A percentile compares a stretch with the other conserved stretches of the same genome.
phyloP scores from a whole-genome alignment of 2,888 invertebrate genomes.

The Tenthredo livida region DNA sequence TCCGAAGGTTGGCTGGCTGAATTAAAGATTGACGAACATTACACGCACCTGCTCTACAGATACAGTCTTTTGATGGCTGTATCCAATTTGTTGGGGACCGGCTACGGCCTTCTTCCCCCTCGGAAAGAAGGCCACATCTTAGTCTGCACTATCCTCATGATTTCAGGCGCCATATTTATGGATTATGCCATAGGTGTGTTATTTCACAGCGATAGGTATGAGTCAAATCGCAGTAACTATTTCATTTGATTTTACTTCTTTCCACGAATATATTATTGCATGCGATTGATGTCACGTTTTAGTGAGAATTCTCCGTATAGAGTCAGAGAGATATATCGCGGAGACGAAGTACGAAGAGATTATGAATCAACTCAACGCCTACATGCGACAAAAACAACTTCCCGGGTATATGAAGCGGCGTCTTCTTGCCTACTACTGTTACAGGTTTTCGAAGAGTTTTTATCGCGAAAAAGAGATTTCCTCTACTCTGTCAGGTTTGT shows the following conservation, averaged over 20 bases:
- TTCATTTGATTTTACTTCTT: too few relatives aligned
- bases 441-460: constrained; percentile 76
- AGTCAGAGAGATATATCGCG: constrained; percentile 60
- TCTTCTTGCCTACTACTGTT: constrained; percentile 74
- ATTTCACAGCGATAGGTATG: not conserved
- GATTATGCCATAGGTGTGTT: constrained; percentile 70
- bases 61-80: constrained; percentile 70
- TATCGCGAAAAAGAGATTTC: constrained; percentile 76
- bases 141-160: constrained; percentile 69
- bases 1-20: constrained; percentile 68
- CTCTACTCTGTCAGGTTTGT: constrained; percentile 69
- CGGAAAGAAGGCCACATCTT: constrained; percentile 64
- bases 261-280: not conserved
- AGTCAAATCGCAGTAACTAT: too few relatives aligned
- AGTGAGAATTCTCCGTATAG: constrained; percentile 7
- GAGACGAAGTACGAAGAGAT: constrained; percentile 76
- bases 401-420: constrained; percentile 73
- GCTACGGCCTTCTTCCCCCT: constrained; percentile 68
- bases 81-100: constrained; percentile 70
- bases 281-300: not conserved
- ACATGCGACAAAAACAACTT: constrained; percentile 75
- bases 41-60: constrained; percentile 40
- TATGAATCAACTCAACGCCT: constrained; percentile 76
- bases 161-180: constrained; percentile 70
- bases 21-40: not conserved